Evolutionary conservation across 1,140 invertebrate genomes (phyloP).

Genomic region (Anadara kagoshimensis): DNA sequence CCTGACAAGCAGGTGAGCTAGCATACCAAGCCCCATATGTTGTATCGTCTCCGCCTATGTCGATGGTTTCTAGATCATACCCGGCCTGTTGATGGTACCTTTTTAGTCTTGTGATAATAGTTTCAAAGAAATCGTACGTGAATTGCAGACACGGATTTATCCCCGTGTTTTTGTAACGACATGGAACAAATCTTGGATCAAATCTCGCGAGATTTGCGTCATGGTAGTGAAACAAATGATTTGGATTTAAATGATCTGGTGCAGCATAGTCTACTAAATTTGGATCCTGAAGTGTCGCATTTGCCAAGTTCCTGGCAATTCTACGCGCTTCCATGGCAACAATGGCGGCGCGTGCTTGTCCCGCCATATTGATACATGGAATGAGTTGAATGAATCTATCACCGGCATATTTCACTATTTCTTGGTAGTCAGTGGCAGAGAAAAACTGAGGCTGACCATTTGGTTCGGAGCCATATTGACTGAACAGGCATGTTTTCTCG

Average conservation of each 20-base stretch:
- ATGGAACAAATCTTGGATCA: no score
- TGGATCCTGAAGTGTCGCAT: slow-evolving; percentile 2
- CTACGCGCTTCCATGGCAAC: slow-evolving; percentile 54
- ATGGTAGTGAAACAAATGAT: no score
- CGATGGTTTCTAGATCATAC: slow-evolving; percentile 52
- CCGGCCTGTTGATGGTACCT: slow-evolving; percentile 38
- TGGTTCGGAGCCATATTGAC: slow-evolving; percentile 56
- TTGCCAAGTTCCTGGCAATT: slow-evolving; percentile 4
- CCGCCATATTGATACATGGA: slow-evolving; percentile 66
- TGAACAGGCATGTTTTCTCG: slow-evolving; percentile 51
- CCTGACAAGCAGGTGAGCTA: slow-evolving; percentile 43
- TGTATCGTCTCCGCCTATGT: slow-evolving; percentile 67
- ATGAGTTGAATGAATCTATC: slow-evolving; percentile 59
- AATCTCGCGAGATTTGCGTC: no score
- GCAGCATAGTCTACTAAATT: no score
- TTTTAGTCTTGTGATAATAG: slow-evolving; percentile 41
- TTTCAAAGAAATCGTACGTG: slow-evolving; percentile 38
- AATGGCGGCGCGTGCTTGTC: slow-evolving; percentile 63
- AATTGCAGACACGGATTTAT: no score
- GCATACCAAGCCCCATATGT: slow-evolving; percentile 49
- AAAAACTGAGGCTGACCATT: slow-evolving; percentile 49
- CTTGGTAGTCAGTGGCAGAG: slow-evolving; percentile 51
- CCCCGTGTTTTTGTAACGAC: no score
- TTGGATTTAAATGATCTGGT: no score
- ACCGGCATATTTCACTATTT: slow-evolving; percentile 55